Conservation (phyloP, 2,797 vertebrate species). For the Ciconia nigra region DNA sequence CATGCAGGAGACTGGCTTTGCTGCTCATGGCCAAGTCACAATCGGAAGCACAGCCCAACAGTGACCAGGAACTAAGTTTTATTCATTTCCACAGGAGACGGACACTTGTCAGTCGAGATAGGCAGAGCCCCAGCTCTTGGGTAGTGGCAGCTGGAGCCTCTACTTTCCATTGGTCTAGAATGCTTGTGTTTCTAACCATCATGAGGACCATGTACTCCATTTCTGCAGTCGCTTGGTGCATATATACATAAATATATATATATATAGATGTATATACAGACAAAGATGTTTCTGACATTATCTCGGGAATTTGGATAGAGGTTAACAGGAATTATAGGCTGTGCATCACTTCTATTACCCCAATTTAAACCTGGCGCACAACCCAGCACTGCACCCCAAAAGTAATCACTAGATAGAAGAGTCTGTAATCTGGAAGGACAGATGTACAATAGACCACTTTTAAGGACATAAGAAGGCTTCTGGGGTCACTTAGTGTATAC, state of each 20-base stretch:
- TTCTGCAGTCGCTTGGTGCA: neutral
- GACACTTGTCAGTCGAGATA: neutral
- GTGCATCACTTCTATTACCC: neutral
- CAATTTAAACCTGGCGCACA: neutral
- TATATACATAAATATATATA: too few species aligned
- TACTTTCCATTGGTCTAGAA: neutral
- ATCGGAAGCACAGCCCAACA: neutral
- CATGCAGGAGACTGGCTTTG: neutral
- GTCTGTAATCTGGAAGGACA: neutral
- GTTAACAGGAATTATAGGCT: neutral
- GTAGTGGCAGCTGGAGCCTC: neutral
- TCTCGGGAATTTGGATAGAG: neutral
- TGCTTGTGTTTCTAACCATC: neutral
- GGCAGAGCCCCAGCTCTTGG: neutral
- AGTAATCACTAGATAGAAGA: neutral
- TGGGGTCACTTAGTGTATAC: neutral
- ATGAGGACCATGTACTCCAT: fast-evolving
- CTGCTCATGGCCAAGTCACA: neutral
- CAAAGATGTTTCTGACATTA: neutral
- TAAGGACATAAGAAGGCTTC: neutral
- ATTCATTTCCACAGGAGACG: neutral
- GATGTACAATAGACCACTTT: neutral
- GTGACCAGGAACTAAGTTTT: neutral
- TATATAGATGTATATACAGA: neutral
- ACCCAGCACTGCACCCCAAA: neutral